Conservation (phyloP, 2,888 invertebrate species). For the Panzeria rudis region DNA sequence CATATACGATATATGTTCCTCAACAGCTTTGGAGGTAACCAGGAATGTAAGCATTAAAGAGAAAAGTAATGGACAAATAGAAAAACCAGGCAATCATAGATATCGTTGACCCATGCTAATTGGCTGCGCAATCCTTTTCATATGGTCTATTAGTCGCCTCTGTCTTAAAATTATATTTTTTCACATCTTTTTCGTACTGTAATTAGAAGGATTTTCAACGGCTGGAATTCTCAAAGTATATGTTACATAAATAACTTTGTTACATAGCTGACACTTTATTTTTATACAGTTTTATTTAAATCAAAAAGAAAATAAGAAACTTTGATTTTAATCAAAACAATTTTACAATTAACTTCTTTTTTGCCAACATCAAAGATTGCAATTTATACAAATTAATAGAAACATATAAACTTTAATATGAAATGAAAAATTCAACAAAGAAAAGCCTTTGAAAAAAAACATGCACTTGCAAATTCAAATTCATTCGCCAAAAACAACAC, state of each 20-base stretch:
- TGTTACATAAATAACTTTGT: not conserved
- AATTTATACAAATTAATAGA: slow-evolving; percentile 58
- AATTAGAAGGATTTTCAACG: not conserved
- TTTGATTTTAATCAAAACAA: slow-evolving; percentile 60
- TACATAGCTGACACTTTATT: slow-evolving; percentile 10
- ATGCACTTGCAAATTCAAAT: slow-evolving; percentile 54
- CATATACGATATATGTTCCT: too few species aligned
- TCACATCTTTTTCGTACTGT: not conserved
- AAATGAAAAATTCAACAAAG: slow-evolving; percentile 12
- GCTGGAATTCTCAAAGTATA: not conserved
- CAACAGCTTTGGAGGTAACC: too few species aligned
- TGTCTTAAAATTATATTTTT: too few species aligned
- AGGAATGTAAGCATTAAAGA: too few species aligned
- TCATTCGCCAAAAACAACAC: slow-evolving; percentile 33
- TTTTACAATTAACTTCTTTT: slow-evolving; percentile 37
- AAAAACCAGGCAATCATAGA: too few species aligned
- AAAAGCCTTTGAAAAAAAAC: slow-evolving; percentile 19
- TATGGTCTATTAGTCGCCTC: too few species aligned
- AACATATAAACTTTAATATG: slow-evolving; percentile 45
- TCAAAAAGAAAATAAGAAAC: not conserved
- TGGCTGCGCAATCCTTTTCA: too few species aligned
- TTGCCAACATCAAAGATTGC: slow-evolving; percentile 62
- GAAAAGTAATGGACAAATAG: too few species aligned
- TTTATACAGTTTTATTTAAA: not conserved
- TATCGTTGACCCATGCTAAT: too few species aligned